Evolutionary conservation across 2,888 invertebrate genomes (phyloP).

Genomic region (Ptilodon capucinus): DNA sequence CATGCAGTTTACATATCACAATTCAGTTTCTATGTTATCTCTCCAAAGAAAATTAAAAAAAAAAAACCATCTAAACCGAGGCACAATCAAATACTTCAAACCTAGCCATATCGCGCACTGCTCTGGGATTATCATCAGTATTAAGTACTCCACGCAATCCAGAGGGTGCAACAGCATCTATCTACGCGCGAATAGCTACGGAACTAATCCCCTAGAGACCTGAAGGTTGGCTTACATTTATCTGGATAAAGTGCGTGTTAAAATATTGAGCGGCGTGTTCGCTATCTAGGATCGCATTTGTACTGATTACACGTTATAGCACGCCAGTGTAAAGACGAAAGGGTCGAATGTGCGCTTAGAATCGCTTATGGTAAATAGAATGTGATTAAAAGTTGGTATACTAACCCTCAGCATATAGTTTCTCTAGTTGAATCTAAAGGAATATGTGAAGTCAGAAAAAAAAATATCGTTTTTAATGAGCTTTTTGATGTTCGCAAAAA

Average conservation of each 20-base stretch:
- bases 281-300: conserved; percentile 72
- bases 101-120: conserved; percentile 6
- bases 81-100: not conserved
- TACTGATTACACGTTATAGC: conserved; percentile 64
- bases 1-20: no score
- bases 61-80: not conserved
- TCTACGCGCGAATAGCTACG: conserved; percentile 25
- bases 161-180: conserved; percentile 31
- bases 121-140: conserved; percentile 28
- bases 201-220: conserved; percentile 52
- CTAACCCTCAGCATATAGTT: no score
- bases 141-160: conserved; percentile 22
- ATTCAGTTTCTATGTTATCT: no score
- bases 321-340: conserved; percentile 35
- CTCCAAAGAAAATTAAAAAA: no score
- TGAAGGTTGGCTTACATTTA: conserved; percentile 65
- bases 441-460: no score
- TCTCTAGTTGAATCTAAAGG: no score
- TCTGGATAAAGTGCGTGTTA: conserved; percentile 73
- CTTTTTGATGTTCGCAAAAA: no score
- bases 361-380: no score
- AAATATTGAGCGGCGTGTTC: conserved; percentile 69
- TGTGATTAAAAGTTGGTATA: no score
- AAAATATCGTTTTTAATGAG: no score
- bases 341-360: conserved; percentile 34